Conservation (phyloP, 2,888 invertebrate species). For the Eupithecia tripunctaria region DNA sequence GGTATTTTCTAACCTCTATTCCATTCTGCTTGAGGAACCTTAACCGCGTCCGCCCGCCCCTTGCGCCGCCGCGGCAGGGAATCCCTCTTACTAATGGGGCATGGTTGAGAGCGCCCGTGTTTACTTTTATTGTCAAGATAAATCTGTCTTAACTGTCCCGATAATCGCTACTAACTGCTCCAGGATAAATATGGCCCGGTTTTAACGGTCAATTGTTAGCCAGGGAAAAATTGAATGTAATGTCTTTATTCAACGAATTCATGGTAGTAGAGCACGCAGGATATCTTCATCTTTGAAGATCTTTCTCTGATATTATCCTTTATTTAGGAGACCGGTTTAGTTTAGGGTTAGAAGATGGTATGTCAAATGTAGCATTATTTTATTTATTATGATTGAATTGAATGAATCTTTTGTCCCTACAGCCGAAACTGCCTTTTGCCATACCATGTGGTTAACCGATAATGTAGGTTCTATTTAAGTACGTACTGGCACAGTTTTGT, state of each 20-base stretch:
- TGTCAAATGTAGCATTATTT: neutral
- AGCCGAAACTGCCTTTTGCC: neutral
- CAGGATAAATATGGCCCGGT: conserved; percentile 57
- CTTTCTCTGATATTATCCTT: neutral
- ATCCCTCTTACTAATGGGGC: conserved; percentile 76
- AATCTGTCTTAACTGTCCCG: conserved; percentile 80
- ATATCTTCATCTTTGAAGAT: neutral
- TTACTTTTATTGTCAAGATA: conserved; percentile 83
- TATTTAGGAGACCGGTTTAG: neutral
- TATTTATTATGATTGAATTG: neutral
- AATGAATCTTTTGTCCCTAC: neutral
- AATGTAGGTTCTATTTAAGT: neutral
- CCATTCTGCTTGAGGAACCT: neutral
- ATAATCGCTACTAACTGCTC: conserved; percentile 79
- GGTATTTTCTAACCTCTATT: neutral
- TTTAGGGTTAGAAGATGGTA: neutral
- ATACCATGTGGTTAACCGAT: neutral
- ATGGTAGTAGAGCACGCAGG: conserved; percentile 12
- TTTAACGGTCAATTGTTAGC: conserved; percentile 40
- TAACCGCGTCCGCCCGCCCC: conserved; percentile 15
- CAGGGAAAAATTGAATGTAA: conserved; percentile 39
- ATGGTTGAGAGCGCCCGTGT: conserved; percentile 70
- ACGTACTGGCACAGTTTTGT: too few relatives aligned
- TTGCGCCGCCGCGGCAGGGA: conserved; percentile 49
- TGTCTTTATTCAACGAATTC: conserved; percentile 29